Evolutionary conservation across 2,113 vertebrate species (phyloP).

Genomic region (Axis porcinus): DNA sequence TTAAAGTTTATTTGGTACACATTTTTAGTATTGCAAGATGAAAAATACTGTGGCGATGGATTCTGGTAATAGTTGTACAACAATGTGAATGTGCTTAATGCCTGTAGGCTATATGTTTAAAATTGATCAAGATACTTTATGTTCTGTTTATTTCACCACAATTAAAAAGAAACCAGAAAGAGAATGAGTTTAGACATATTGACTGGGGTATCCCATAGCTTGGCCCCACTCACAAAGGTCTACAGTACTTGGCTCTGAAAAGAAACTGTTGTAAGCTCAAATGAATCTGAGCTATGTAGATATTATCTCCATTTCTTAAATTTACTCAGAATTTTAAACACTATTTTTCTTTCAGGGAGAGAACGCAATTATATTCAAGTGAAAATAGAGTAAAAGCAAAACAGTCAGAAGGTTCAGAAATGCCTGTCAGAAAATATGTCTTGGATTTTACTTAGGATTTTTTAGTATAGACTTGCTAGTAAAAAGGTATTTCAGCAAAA

Average conservation of each 20-base stretch:
- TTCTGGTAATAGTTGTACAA: neutral
- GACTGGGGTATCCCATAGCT: neutral
- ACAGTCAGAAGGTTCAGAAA: neutral
- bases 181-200: neutral
- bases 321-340: neutral
- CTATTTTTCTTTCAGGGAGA: neutral
- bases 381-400: neutral
- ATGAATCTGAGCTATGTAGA: neutral
- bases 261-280: neutral
- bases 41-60: neutral
- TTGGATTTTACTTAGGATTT: neutral
- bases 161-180: neutral
- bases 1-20: neutral
- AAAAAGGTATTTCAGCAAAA: neutral
- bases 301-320: neutral
- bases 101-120: neutral
- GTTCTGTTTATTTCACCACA: neutral
- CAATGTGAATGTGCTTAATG: neutral
- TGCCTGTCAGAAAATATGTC: neutral
- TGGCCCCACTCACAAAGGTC: neutral
- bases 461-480: neutral
- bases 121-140: neutral
- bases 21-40: neutral
- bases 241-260: neutral
- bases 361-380: neutral